phyloP scores from a whole-genome alignment of 1,140 invertebrate genomes.

The Apis cerana region DNA sequence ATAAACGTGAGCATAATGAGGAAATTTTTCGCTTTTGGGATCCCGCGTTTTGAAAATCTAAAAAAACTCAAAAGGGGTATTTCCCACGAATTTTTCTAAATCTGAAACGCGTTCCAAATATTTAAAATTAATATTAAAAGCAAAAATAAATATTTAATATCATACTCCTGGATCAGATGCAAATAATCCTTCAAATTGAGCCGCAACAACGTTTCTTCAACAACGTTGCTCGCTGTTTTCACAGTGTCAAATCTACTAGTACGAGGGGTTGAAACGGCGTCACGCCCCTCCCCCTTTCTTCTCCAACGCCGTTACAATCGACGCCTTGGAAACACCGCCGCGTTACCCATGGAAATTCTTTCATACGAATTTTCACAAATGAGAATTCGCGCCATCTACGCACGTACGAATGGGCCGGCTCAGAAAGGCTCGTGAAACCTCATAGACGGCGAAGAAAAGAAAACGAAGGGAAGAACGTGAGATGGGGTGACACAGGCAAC shows the following conservation, averaged over 20 bases:
- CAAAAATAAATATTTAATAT: too few relatives aligned
- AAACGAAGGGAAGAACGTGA: background rate
- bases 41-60: too few relatives aligned
- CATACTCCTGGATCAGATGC: slow-evolving; percentile 26
- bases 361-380: slow-evolving; percentile 65
- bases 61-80: too few relatives aligned
- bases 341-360: slow-evolving; percentile 54
- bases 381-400: slow-evolving; percentile 58
- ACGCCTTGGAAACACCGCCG: slow-evolving; percentile 26
- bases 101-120: too few relatives aligned
- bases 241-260: background rate
- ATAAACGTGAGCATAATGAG: too few relatives aligned
- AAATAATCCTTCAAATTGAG: slow-evolving; percentile 46
- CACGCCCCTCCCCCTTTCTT: background rate
- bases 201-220: background rate
- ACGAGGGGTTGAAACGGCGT: background rate
- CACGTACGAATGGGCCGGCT: slow-evolving; percentile 21
- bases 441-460: slow-evolving; percentile 23
- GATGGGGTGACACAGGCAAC: background rate
- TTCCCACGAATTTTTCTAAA: too few relatives aligned
- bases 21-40: too few relatives aligned
- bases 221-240: slow-evolving; percentile 50
- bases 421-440: background rate
- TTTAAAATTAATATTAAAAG: too few relatives aligned
- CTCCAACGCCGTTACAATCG: slow-evolving; percentile 42